Evolutionary conservation across 1,140 invertebrate species (phyloP).

Genomic region (Aphelenchoides fujianensis): DNA sequence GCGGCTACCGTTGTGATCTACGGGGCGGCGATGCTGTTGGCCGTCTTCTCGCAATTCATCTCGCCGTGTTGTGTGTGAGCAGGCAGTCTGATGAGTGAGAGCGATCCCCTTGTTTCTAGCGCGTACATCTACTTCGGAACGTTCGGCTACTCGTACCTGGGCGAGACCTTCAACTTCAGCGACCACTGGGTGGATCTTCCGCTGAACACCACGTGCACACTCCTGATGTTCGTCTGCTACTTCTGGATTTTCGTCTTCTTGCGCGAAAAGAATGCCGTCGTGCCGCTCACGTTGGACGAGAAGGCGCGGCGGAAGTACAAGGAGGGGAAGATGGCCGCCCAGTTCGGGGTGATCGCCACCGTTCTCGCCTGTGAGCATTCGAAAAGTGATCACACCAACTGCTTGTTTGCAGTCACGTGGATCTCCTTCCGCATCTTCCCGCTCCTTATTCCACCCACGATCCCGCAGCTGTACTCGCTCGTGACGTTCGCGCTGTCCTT

Average conservation of each 20-base stretch:
- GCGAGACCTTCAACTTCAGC: conserved; percentile 8
- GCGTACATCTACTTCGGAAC: conserved; percentile 7
- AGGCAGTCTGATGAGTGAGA: not conserved
- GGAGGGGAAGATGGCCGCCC: not conserved
- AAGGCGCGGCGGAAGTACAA: conserved; percentile 2
- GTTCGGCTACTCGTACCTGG: conserved; percentile 12
- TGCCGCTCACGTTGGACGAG: not conserved
- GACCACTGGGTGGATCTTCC: conserved; percentile 1
- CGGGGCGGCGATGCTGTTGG: not conserved
- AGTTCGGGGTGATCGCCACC: not conserved
- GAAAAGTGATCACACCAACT: not conserved
- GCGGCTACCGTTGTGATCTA: not conserved
- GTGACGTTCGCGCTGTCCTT: not conserved
- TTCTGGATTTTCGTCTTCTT: conserved; percentile 3
- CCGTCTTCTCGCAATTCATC: not conserved
- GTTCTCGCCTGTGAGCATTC: conserved; percentile 2
- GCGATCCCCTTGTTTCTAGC: not conserved
- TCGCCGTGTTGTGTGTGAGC: conserved; percentile 16
- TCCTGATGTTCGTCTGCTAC: conserved; percentile 11
- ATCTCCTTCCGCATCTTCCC: conserved; percentile 7
- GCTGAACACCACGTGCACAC: not conserved
- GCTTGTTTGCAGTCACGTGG: not conserved
- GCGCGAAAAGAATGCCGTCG: not conserved
- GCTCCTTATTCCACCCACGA: not conserved
- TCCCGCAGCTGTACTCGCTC: not conserved